Evolutionary conservation across 2,797 vertebrate species (phyloP), one percentile per base, ranked within the genome.

Genomic region (Pristis pectinata): DNA sequence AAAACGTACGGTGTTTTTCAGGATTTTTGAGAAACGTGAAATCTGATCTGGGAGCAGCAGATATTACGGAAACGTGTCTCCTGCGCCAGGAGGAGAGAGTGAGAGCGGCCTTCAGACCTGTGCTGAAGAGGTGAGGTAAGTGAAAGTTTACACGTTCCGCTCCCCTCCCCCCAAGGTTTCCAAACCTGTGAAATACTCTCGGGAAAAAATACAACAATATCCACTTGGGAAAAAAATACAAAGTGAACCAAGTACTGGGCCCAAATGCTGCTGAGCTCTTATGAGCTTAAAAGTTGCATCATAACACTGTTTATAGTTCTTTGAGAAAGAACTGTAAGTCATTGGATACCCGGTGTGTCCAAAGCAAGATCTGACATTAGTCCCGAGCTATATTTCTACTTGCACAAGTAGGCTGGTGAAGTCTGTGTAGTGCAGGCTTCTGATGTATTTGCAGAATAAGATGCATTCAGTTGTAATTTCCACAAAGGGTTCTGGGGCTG

Each of bases 71-170:
- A 95, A 96, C 96, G 79, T 98, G 97, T 95, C 95, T 97, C 96
- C 95, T 95, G 30, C 95, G 97, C 95, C 97, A 97, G 95, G 97
- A 97, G 94, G 97, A 98, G 95, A 98, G 98, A 96, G 97, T 97
- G 94, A 96, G 95, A 96, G 98, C 98, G 94, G 98, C 98, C 70
- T 98, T 98, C 97, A 98, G 98, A 96, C 97, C 98, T 34, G 97
- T 98, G 96, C 97, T 98, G 97, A 98, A 98, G 97, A 98, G 98
- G 97, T 98, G 98, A 98, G 97, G 96, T 97, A 97, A 97, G 98
- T 98, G 95, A 95, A 7, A n/a, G 64, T 64, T 91, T 9, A 64
- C 10, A 34, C n/a, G 6, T 1, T 11, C 44, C 80, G 44, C 9
- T 10, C 17, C 44, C 44, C 44, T 11, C 5, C 44, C 82, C 34